These are phyloP conservation scores for Charanyca ferruginea DNA, from an alignment of 2,888 invertebrate genomes.

Conservation along the genomic window DNA sequence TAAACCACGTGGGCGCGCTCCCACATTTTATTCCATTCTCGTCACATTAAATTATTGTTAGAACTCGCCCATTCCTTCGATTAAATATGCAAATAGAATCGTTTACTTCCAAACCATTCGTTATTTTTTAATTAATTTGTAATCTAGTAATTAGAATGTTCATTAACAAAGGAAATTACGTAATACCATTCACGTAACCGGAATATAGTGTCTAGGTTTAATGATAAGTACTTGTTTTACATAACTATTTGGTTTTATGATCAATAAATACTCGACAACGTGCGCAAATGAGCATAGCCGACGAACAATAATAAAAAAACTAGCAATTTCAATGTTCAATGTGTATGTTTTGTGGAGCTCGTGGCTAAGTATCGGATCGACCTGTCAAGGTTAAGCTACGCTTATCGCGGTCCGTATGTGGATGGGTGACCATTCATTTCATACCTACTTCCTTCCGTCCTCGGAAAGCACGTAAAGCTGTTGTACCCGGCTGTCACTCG, in stretches of 20 bases:
- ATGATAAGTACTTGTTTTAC: conserved; percentile 23
- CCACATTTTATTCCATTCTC: conserved; percentile 67
- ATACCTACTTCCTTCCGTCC: too few species aligned
- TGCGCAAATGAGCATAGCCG: conserved; percentile 1
- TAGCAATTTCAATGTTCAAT: too few species aligned
- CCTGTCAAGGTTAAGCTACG: too few species aligned
- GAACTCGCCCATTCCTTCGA: conserved; percentile 54
- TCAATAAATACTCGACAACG: neutral
- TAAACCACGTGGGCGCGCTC: conserved; percentile 69
- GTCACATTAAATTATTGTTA: conserved; percentile 55
- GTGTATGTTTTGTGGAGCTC: too few species aligned
- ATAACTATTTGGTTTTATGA: conserved; percentile 16
- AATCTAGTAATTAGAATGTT: conserved; percentile 35
- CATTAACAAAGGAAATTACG: conserved; percentile 40
- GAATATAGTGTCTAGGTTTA: conserved; percentile 25
- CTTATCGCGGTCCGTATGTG: too few species aligned
- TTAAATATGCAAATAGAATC: conserved; percentile 60
- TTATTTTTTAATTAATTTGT: conserved; percentile 47
- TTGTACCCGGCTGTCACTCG: too few species aligned
- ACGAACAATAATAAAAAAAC: conserved; percentile 15
- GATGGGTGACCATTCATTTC: too few species aligned
- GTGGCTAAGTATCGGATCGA: too few species aligned
- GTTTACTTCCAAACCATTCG: conserved; percentile 54
- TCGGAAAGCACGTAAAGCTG: too few species aligned
- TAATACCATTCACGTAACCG: conserved; percentile 22